Conservation (phyloP, 2,888 invertebrate genomes). For the Leptopilina myrica region DNA sequence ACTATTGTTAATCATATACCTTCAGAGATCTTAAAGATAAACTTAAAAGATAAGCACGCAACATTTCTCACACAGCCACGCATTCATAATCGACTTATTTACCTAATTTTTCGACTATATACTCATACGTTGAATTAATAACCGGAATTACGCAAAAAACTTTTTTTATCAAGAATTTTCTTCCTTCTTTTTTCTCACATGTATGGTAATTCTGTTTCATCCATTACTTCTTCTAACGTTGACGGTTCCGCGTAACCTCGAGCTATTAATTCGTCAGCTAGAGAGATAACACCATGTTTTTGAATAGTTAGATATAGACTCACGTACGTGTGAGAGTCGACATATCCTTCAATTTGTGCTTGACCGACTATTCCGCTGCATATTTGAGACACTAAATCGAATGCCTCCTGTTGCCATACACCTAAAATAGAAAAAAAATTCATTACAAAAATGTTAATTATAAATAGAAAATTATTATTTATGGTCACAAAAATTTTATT, state of each 20-base stretch:
- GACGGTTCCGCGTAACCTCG: conserved; percentile 89
- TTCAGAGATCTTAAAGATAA: conserved; percentile 28
- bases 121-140: conserved; percentile 40
- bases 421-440: conserved; percentile 56
- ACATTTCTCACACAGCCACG: conserved; percentile 48
- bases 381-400: conserved; percentile 86
- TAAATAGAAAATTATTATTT: neutral
- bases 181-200: conserved; percentile 38
- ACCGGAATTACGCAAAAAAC: conserved; percentile 36
- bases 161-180: conserved; percentile 38
- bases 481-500: too few relatives aligned
- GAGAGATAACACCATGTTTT: conserved; percentile 88
- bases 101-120: conserved; percentile 37
- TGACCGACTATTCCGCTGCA: conserved; percentile 90
- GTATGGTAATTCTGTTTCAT: conserved; percentile 53
- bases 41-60: conserved; percentile 20
- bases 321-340: conserved; percentile 87
- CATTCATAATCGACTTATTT: conserved; percentile 38
- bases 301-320: conserved; percentile 88
- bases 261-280: conserved; percentile 92
- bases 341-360: conserved; percentile 92
- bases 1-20: conserved; percentile 25
- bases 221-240: conserved; percentile 67
- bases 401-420: conserved; percentile 88
- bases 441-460: neutral